Evolutionary conservation across 2,113 vertebrate species (phyloP).

Genomic region (Dendrocopos noguchii): DNA sequence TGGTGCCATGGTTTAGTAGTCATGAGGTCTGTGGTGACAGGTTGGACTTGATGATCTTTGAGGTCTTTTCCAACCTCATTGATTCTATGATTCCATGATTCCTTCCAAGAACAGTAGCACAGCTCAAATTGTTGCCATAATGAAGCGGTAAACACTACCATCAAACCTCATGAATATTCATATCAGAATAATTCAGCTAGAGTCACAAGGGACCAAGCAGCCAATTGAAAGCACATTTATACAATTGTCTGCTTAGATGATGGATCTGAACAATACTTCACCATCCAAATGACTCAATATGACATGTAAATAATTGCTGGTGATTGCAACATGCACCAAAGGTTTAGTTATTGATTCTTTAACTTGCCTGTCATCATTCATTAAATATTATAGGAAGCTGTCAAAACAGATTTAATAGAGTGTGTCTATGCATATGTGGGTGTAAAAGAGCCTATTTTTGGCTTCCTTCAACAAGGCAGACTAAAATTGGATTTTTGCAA

Average conservation of each 20-base stretch:
- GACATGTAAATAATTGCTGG: conserved; percentile 67
- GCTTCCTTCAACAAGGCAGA: not conserved
- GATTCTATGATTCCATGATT: too few relatives aligned
- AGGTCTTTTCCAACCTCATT: too few relatives aligned
- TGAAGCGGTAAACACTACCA: conserved; percentile 53
- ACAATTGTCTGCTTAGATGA: conserved; percentile 53
- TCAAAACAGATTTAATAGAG: conserved; percentile 55
- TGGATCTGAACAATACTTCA: conserved; percentile 65
- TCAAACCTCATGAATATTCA: conserved; percentile 74
- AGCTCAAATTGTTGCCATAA: conserved; percentile 60
- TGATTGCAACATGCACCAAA: conserved; percentile 63
- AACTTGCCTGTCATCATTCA: not conserved
- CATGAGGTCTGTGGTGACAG: too few relatives aligned
- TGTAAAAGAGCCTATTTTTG: not conserved
- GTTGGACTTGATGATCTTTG: too few relatives aligned
- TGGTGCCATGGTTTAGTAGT: too few relatives aligned
- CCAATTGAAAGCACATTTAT: conserved; percentile 51
- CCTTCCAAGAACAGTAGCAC: conserved; percentile 24
- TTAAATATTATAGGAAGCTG: conserved; percentile 54
- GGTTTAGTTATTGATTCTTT: conserved; percentile 67
- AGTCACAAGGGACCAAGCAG: conserved; percentile 14
- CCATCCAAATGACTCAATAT: conserved; percentile 56
- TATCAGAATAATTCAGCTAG: conserved; percentile 51
- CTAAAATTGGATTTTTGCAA: conserved; percentile 8
- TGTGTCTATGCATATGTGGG: not conserved